Evolutionary conservation across 2,113 vertebrate species (phyloP).

Genomic region (Ursus arctos): DNA sequence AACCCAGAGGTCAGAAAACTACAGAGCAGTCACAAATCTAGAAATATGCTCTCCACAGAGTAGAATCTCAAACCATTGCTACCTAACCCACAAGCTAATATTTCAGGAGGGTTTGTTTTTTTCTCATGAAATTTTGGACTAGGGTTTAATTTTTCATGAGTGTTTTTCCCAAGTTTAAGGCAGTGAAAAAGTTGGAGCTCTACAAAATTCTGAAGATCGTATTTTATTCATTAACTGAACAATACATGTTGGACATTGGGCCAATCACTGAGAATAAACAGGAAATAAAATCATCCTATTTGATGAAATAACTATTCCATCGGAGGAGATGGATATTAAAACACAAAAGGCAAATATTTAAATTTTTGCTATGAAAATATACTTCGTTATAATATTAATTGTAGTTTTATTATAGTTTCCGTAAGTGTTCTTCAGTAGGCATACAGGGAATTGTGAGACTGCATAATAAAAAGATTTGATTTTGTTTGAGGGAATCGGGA

Average conservation of each 20-base stretch:
- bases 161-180: not conserved
- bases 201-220: not conserved
- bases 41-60: not conserved
- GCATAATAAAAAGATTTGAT: not conserved
- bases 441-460: not conserved
- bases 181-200: not conserved
- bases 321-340: not conserved
- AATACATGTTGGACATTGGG: not conserved
- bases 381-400: slow-evolving; percentile 9
- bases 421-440: not conserved
- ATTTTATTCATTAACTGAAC: not conserved
- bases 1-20: not conserved
- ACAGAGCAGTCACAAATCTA: not conserved
- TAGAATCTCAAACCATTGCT: not conserved
- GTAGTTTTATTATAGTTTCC: not conserved
- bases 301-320: not conserved
- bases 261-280: not conserved
- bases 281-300: not conserved
- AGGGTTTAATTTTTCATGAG: not conserved
- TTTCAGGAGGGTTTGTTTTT: not conserved
- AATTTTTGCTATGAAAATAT: not conserved
- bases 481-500: slow-evolving; percentile 8
- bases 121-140: not conserved
- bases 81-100: not conserved
- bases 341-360: not conserved